Base-by-base conservation (phyloP, 2,888 invertebrate genomes). In the Ptychoptera contaminata region DNA sequence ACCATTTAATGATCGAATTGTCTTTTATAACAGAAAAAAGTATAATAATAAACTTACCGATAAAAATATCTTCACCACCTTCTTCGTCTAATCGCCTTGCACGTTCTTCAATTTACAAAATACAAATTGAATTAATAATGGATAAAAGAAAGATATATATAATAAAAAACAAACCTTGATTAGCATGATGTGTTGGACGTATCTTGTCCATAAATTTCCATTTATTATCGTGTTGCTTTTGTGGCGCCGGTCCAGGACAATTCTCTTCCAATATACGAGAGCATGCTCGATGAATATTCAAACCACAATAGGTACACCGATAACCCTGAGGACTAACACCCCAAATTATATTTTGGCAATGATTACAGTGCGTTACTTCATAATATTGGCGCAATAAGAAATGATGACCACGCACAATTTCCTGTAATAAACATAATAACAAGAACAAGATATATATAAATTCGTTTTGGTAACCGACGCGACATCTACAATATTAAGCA, bases 271-370 rank as follows among this genome's bases (percentile, higher is more conserved):
- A 75, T 1, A 72, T 66, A 53, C 77, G 76, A 40, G 85, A 79
- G 68, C 92, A 93, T 40, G 70, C 67, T 50, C 87, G 82, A 69
- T 92, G 92, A 56, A 91, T 81, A 57, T 84, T 82, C 54, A 90
- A 71, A 60, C 83, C 81, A 71, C 93, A 93, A 64, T 84, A 91
- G 60, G 82, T 77, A 67, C 97, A 98, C 59, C 91, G 85, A 72
- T 87, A 94, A 46, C 94, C 96, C 68, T 97, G 96, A 51, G 93
- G 91, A 57, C 93, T 92, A 48, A 97, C 83, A 42, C 97, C 97
- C 76, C 90, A 88, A 54, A 97, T 82, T 52, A 88, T 82, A 60
- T 79, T 74, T 59, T 86, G 83, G 70, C 97, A 97, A 68, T 86
- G 84, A 69, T 90, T 87, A 68, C 97, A 98, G 68, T 82, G 79